Evolutionary conservation across 2,888 invertebrate species (phyloP), one percentile per base, ranked within the genome.

Genomic region (Tipula confusa): DNA sequence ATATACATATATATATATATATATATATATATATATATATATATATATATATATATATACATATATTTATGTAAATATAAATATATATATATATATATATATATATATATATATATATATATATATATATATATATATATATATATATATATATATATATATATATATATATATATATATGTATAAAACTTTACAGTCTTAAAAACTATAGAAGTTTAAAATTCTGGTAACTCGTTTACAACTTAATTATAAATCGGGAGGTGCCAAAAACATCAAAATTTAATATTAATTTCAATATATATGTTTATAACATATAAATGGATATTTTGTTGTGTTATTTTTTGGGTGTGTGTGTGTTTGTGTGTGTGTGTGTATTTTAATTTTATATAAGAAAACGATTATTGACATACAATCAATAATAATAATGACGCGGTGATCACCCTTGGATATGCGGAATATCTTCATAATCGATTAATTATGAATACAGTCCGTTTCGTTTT

Each of bases 361-460:
- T 33, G 7, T 33, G 7, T 33, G 7, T 33, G 15, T 43, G 1
- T 43, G 2, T 43, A 6, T 43, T 33, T 9, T n/a, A 15, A 64
- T 24, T 18, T 64, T 64, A 64, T 33, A 33, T 64, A 64, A 18
- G 9, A 64, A 64, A 64, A 24, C 64, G 64, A 24, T 64, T 64
- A 64, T 64, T 64, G 64, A 64, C 24, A 24, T 64, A 64, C 64
- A 64, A 64, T 64, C 64, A 64, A 64, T 64, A 64, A 64, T 64
- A 64, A 64, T 64, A 64, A 64, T 64, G 64, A 64, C 24, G 64
- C 64, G 64, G 64, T 64, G 64, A 64, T 64, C 64, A 64, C 64
- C 24, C 24, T 64, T 64, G 64, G 64, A 64, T 64, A 64, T 64
- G 64, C 64, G 18, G 24, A 64, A 64, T 64, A 64, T 24, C 15